A percentile compares a stretch with the other conserved stretches of the same genome.
Conservation (phyloP, 35 echinoderm and acorn worm species). For the Acanthaster planci region DNA sequence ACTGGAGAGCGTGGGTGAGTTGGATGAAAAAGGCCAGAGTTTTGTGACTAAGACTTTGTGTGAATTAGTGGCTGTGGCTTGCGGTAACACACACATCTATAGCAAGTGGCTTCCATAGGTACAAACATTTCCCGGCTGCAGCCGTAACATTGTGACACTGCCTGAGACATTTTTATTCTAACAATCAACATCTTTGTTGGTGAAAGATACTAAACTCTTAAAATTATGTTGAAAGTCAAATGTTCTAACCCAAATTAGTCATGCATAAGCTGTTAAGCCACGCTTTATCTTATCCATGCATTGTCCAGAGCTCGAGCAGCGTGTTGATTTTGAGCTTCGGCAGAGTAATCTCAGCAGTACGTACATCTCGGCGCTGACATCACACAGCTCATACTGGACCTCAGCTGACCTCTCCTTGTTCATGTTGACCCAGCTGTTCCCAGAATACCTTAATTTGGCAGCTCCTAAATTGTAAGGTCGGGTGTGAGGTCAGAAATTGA, state of each 20-base stretch:
- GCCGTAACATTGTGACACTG: too few species aligned
- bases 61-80: too few species aligned
- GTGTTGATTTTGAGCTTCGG: slow-evolving; percentile 89
- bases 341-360: slow-evolving; percentile 76
- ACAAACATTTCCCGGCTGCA: too few species aligned
- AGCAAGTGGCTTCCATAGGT: too few species aligned
- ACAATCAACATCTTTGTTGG: background rate
- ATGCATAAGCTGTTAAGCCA: too few species aligned
- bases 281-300: background rate
- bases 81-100: too few species aligned
- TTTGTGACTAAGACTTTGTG: too few species aligned
- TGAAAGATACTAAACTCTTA: background rate
- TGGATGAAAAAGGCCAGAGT: too few species aligned
- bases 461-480: background rate
- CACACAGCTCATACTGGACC: slow-evolving; percentile 91
- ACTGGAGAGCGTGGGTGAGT: slow-evolving; percentile 69
- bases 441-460: slow-evolving; percentile 53
- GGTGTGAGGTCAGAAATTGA: too few species aligned
- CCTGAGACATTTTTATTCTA: too few species aligned
- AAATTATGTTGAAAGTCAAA: background rate
- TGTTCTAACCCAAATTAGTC: background rate
- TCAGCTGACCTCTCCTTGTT: slow-evolving; percentile 78
- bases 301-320: slow-evolving; percentile 82
- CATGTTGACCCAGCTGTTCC: slow-evolving; percentile 80
- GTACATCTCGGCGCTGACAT: slow-evolving; percentile 91